Conservation (phyloP, 1,140 invertebrate species). For the Eumaeus atala region DNA sequence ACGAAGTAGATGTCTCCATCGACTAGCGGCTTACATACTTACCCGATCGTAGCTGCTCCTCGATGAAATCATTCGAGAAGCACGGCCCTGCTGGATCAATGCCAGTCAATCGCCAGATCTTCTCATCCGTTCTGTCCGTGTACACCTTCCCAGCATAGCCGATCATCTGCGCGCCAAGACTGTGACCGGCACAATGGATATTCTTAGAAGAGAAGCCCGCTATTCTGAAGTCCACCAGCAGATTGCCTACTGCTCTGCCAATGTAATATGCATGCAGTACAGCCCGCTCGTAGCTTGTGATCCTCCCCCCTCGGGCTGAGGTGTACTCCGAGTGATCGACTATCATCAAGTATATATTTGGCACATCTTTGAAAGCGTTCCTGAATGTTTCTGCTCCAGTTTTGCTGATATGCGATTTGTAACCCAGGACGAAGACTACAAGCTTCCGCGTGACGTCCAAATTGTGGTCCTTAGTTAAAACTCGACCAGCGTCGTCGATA, state of each 20-base stretch:
- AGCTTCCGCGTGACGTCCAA: slow-evolving; percentile 45
- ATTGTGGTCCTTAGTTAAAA: slow-evolving; percentile 39
- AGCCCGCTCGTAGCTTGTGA: slow-evolving; percentile 53
- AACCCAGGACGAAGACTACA: slow-evolving; percentile 58
- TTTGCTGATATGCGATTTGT: slow-evolving; percentile 50
- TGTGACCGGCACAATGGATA: slow-evolving; percentile 70
- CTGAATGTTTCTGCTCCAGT: slow-evolving; percentile 49
- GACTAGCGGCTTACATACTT: too few species aligned
- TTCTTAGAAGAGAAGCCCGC: slow-evolving; percentile 50
- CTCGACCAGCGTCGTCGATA: slow-evolving; percentile 38
- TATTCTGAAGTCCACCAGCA: slow-evolving; percentile 36
- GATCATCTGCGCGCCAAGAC: slow-evolving; percentile 69
- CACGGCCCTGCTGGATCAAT: slow-evolving; percentile 79
- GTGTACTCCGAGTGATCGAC: slow-evolving; percentile 60
- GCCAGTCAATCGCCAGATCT: slow-evolving; percentile 70
- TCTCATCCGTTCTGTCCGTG: slow-evolving; percentile 39
- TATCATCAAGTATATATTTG: slow-evolving; percentile 54
- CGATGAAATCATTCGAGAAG: slow-evolving; percentile 66
- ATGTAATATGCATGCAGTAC: slow-evolving; percentile 45
- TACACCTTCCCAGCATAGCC: slow-evolving; percentile 57
- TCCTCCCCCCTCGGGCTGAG: slow-evolving; percentile 35
- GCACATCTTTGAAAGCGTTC: slow-evolving; percentile 46
- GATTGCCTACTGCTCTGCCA: slow-evolving; percentile 41
- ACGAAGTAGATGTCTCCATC: background rate
- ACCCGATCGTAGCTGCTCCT: slow-evolving; percentile 57